Base-by-base conservation (phyloP, 1,140 invertebrate species). In the Meloidogyne exigua region DNA sequence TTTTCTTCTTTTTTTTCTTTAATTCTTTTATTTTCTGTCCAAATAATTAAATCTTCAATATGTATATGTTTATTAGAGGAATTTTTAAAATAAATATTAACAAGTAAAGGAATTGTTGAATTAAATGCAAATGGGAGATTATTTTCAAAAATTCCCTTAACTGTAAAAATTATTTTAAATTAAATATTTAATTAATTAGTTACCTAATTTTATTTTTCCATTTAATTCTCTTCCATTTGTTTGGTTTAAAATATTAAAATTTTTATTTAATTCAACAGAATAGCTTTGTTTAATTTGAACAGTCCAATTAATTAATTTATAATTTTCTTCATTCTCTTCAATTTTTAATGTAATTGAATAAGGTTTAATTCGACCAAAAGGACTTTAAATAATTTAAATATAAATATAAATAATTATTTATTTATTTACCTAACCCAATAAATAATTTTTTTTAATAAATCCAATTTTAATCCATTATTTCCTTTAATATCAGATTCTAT, bases 201-300 rank as follows among this genome's bases (percentile, higher is more conserved):
- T n/a, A 57, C 49, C n/a, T n/a, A 18, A 57, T 57, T 57, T 57
- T 57, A 57, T 57, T 57, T 57, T 57, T 57, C 49, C 49, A 57
- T n/a, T 57, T n/a, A 57, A 57, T n/a, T n/a, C 49, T n/a, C n/a
- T 57, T n/a, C 4, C 49, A 57, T 57, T 57, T 57, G 49, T 57
- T n/a, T 57, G 18, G 21, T 73, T 62, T 15, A 32, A 23, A 4
- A 63, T 4, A 12, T 13, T 64, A 36, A 57, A n/a, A 32, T 11
- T 32, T 57, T 21, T 57, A 26, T 73, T 21, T 39, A 73, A 64
- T 65, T 73, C 39, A 39, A 42, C 72, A 11, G 72, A 73, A 73
- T 73, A 73, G 21, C 72, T 73, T 65, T 44, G 72, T 21, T 73
- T 64, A 39, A 73, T 42, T 64, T 23, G 28, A 62, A 73, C 18